Evolutionary conservation across 2,113 vertebrate genomes (phyloP).

Genomic region (Dipodomys spectabilis): DNA sequence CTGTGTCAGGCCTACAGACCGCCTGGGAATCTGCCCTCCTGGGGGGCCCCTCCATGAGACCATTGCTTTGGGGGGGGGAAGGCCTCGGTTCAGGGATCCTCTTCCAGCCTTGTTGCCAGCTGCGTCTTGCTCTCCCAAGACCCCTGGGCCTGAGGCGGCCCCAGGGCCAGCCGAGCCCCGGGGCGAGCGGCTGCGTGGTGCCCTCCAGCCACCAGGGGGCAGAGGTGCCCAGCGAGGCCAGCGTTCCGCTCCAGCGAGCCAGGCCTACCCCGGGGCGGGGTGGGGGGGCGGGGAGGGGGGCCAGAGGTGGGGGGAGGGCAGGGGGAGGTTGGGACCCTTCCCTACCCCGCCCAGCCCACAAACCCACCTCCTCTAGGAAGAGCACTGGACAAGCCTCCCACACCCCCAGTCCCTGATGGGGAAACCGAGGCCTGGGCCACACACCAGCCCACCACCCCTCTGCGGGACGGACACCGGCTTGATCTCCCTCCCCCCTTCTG

Average conservation of each 20-base stretch:
- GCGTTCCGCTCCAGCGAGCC: background rate
- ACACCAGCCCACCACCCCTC: background rate
- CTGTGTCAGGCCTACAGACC: background rate
- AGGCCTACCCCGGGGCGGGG: accelerated
- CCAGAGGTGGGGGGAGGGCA: accelerated
- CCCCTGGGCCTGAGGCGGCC: background rate
- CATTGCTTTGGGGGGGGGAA: background rate
- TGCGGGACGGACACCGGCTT: no score
- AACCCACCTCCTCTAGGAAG: background rate
- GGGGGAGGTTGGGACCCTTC: no score
- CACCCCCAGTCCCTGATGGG: accelerated
- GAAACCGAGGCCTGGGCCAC: background rate
- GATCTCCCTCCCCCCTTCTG: accelerated
- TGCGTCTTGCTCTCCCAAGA: no score
- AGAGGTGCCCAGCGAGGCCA: conserved; percentile 33
- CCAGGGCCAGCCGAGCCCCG: background rate
- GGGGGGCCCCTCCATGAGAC: accelerated
- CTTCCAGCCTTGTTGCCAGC: background rate
- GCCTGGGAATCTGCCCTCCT: accelerated
- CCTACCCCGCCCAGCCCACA: background rate
- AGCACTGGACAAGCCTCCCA: no score
- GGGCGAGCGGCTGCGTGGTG: background rate
- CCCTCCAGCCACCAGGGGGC: conserved; percentile 73
- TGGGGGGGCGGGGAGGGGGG: background rate
- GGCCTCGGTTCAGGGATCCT: background rate